Percentiles rank a stretch among this genome's conserved stretches.
These are phyloP conservation scores for Myrmecophaga tridactyla DNA, from an alignment of 2,113 vertebrate species.

Conservation along the genomic window DNA sequence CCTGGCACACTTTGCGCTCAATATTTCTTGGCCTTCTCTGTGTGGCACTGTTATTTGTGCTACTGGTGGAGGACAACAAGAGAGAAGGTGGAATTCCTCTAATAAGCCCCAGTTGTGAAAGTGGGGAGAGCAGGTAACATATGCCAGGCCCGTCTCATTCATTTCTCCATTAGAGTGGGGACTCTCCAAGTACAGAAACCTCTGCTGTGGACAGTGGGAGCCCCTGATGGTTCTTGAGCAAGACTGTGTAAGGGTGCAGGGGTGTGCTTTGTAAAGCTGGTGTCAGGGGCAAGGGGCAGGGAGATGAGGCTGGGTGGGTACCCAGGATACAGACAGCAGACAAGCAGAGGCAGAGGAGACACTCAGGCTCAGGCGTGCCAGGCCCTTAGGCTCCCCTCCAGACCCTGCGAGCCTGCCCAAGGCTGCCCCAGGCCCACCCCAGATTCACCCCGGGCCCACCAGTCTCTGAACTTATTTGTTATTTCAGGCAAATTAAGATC, in stretches of 20 bases:
- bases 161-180: neutral
- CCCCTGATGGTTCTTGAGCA: neutral
- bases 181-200: neutral
- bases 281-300: neutral
- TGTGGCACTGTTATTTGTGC: neutral
- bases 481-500: constrained; percentile 67
- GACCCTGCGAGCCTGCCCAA: neutral
- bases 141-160: neutral
- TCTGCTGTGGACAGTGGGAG: neutral
- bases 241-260: neutral
- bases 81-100: neutral
- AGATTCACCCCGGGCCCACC: neutral
- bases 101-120: neutral
- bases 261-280: neutral
- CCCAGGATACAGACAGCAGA: neutral
- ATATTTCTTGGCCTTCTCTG: neutral
- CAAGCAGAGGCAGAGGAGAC: neutral
- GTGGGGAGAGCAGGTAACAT: neutral
- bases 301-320: neutral
- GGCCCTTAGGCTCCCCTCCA: too few relatives aligned
- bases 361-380: neutral
- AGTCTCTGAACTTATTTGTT: neutral
- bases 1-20: neutral
- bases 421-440: neutral
- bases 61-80: neutral